Base-by-base conservation (phyloP, 2,113 vertebrate species). In the Merops nubicus region DNA sequence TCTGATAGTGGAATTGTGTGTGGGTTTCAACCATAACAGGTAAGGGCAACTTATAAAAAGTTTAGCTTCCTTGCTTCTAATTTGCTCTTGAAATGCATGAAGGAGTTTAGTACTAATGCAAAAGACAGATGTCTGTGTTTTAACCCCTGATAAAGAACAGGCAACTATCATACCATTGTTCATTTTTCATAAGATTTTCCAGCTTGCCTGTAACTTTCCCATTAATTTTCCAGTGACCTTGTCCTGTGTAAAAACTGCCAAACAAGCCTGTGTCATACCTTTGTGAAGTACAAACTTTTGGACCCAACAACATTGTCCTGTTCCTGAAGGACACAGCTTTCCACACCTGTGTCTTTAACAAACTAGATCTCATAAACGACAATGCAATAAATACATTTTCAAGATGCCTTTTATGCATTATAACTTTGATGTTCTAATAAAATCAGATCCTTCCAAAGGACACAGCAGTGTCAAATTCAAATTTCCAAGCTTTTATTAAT, bases 391-490 rank as follows among this genome's bases (percentile, higher is more conserved):
- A 77, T 53, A 63, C 5, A 63, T 85, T 74, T 78, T 74, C 54
- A 89, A 67, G 20, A 89, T 87, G 59, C 15, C 56, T 96, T 91
- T 95, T 94, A 85, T 75, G 56, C 56, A 64, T 51, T 65, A 21
- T 57, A 82, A 64, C 43, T 72, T 73, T 28, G 40, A 79, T 83
- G 15, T 47, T 85, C n/a, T 59, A 90, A 68, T 68, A 76, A 90
- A 93, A 82, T 34, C 36, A 74, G n/a, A 70, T 9, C 40, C 10
- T 87, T 93, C 42, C 40, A 81, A 69, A 91, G 64, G 45, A 56
- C n/a, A 77, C 23, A 51, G 40, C 10, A 69, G 26, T 57, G 31
- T 60, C 59, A 70, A 64, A 57, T 91, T 69, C 6, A 21, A 84
- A 14, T 29, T 73, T 64, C 53, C 33, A 91, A 81, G 26, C 7